Base-by-base conservation (phyloP, 2,888 invertebrate genomes). In the Dynastes tityus region DNA sequence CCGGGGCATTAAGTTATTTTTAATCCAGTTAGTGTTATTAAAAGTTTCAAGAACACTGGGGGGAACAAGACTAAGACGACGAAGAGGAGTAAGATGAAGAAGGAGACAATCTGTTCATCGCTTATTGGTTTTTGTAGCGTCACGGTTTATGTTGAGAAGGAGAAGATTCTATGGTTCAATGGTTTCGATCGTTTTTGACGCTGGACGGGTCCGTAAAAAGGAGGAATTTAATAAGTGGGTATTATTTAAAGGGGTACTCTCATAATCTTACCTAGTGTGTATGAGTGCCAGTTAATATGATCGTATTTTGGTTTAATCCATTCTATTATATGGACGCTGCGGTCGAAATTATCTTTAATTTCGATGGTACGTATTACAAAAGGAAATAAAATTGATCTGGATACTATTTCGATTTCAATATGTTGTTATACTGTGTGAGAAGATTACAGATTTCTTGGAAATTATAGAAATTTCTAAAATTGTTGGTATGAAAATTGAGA, bases 91-190 rank as follows among this genome's bases (percentile, higher is more conserved):
- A 58, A 64, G 8, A 45, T 45, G 51, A 45, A 55, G 64, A 53
- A 49, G 70, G 27, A 16, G 16, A 58, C 77, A 78, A 78, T 78
- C 77, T 29, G 77, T 71, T 51, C 49, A 67, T 63, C 78, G 71
- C 58, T 78, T 78, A 78, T 78, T 78, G 78, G 78, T 78, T 78
- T 78, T 73, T 78, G 73, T 77, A 77, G 29, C 71, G 77, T 77
- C 78, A 73, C 78, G 77, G 70, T 77, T 71, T 71, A 63, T 27
- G 68, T 68, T 61, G 73, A 61, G 73, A 61, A 63, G 63, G 61
- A 74, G 45, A 61, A 61, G 49, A 64, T 68, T 76, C 53, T 67
- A 27, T 67, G 68, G 67, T 76, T 65, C 67, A 67, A 76, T 73
- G 78, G 63, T 45, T 73, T 37, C 73, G 64, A 78, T 78, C 78